Conservation (phyloP, 1,140 invertebrate genomes). For the Trichonephila clavata region DNA sequence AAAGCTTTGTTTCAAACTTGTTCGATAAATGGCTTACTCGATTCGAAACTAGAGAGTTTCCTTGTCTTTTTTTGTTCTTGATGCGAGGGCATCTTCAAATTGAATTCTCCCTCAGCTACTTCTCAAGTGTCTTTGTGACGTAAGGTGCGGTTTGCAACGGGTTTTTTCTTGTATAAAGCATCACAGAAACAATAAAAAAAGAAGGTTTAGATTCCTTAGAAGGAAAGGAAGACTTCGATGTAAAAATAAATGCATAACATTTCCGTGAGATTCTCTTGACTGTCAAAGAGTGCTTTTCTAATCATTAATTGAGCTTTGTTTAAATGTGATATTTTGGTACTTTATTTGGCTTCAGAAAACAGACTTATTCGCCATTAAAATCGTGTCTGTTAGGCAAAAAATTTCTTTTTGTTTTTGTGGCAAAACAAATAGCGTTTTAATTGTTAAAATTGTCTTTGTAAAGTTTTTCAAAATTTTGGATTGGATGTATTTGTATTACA, state of each 20-base stretch:
- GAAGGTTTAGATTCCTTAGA: background rate
- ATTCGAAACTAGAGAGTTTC: conserved; percentile 5
- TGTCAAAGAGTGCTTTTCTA: background rate
- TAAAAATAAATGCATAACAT: background rate
- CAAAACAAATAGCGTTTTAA: too few relatives aligned
- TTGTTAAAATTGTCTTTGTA: too few relatives aligned
- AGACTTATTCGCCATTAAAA: too few relatives aligned
- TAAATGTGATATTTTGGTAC: background rate
- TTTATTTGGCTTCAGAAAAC: background rate
- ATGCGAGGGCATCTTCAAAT: background rate
- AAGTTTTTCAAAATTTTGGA: too few relatives aligned
- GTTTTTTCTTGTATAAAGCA: background rate
- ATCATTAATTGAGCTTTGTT: background rate
- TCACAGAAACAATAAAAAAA: conserved; percentile 19
- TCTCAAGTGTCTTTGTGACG: conserved; percentile 13
- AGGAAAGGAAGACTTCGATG: background rate
- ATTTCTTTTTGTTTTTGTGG: too few relatives aligned
- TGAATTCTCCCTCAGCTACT: conserved; percentile 19
- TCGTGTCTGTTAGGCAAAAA: too few relatives aligned
- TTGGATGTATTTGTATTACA: too few relatives aligned
- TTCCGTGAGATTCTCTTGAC: background rate
- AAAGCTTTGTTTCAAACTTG: conserved; percentile 30
- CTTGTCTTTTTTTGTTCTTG: background rate
- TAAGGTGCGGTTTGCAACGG: background rate
- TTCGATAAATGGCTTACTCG: conserved; percentile 29